Evolutionary conservation across 1,140 invertebrate species (phyloP), one percentile per base, ranked within the genome.

Genomic region (Hylyphantes graminicola): DNA sequence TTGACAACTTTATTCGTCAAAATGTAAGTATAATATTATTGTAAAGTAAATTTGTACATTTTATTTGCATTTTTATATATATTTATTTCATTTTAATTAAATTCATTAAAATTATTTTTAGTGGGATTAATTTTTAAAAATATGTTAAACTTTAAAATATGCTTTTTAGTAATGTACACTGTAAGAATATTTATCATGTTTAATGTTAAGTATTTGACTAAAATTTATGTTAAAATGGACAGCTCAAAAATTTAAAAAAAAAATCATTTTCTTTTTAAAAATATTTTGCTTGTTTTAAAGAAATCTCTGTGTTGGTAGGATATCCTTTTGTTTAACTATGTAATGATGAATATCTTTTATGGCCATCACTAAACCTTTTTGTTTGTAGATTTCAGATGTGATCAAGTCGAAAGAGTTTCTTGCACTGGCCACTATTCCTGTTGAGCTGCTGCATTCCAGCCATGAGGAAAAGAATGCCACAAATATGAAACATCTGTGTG

Each of bases 1-100:
- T 95, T 59, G 94, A 95, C 89, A 88, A 90, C 8, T 96, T 93
- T 89, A 95, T 96, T 85, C 91, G 92, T 11, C 90, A 93, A 86
- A 92, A 95, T 88, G 93, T 94, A 70, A 82, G 85, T 70, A 35
- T 53, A 35, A n/a, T 15, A 19, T 85, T 35, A 50, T 68, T 13
- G n/a, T 67, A 13, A 35, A 68, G 7, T 35, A 35, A 35, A 35
- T 63, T 63, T 63, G 59, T 63, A 13, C 59, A 35, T 63, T 12
- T 6, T 15, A 9, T 0, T 8, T 8, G 59, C n/a, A 5, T 3
- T 63, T 63, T 15, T 19, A 7, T 8, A 63, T 59, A 12, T 8
- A 8, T 63, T 0, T 15, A 63, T 17, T 12, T 0, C 8, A 15
- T 13, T 5, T 13, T 63, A 8, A 15, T 7, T 12, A 11, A 12